These are phyloP conservation scores for Acanthosoma haemorrhoidale DNA, from an alignment of 2,888 invertebrate species.

Conservation along the genomic window DNA sequence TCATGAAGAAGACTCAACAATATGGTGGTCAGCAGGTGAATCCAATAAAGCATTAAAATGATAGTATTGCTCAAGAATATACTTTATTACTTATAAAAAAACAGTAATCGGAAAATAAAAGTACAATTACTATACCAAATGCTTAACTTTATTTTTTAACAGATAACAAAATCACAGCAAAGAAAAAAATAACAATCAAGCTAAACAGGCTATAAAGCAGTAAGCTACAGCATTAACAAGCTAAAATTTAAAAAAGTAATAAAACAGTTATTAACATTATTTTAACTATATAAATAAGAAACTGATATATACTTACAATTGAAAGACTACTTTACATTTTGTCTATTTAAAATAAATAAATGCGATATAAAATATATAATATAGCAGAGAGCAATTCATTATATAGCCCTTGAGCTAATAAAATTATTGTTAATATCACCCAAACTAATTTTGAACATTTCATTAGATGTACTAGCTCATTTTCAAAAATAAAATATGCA, in stretches of 20 bases:
- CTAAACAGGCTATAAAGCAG: not conserved
- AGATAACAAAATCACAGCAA: slow-evolving; percentile 10
- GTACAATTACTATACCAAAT: not conserved
- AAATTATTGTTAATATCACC: not conserved
- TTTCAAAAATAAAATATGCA: too few species aligned
- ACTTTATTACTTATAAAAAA: too few species aligned
- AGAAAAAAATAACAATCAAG: not conserved
- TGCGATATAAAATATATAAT: slow-evolving; percentile 4
- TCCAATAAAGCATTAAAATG: too few species aligned
- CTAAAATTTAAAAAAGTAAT: not conserved
- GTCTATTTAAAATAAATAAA: slow-evolving; percentile 5
- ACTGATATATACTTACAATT: not conserved
- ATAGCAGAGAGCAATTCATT: not conserved
- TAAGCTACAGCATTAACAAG: not conserved
- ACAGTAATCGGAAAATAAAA: too few species aligned
- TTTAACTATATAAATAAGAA: not conserved
- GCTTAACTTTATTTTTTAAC: not conserved
- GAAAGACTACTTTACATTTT: slow-evolving; percentile 8
- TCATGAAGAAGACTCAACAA: too few species aligned
- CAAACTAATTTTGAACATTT: too few species aligned
- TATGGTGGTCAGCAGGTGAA: too few species aligned
- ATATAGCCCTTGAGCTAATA: not conserved
- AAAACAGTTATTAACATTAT: not conserved
- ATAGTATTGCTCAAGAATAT: too few species aligned
- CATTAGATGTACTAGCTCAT: too few species aligned